phyloP scores from a whole-genome alignment of 2,113 vertebrate species.

The Marmota monax region DNA sequence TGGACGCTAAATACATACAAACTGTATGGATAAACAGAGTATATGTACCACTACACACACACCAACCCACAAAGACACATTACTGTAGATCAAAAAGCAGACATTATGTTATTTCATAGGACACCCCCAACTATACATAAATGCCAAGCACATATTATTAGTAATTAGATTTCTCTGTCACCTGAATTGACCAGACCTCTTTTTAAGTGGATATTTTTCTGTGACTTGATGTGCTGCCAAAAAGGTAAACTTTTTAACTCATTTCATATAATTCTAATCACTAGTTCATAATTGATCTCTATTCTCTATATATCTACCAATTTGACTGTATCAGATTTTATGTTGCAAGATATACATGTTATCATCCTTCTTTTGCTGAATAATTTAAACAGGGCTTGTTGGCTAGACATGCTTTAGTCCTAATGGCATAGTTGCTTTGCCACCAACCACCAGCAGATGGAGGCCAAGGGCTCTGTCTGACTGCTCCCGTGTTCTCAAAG shows the following conservation, averaged over 20 bases:
- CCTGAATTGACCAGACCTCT: not conserved
- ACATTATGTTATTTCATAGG: not conserved
- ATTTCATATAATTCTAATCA: not conserved
- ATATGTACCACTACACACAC: not conserved
- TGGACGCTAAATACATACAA: not conserved
- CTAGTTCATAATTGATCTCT: not conserved
- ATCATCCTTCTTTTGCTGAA: not conserved
- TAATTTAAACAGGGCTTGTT: not conserved
- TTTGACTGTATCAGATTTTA: not conserved
- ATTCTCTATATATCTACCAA: not conserved
- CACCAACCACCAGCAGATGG: constrained; percentile 50
- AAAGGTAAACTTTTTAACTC: not conserved
- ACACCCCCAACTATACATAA: not conserved
- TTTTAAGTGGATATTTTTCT: not conserved
- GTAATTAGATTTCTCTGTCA: not conserved
- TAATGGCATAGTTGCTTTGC: not conserved
- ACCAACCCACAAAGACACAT: not conserved
- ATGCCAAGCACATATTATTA: not conserved
- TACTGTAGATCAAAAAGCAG: not conserved
- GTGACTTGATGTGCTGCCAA: not conserved
- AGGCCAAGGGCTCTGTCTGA: not conserved
- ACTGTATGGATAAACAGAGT: not conserved
- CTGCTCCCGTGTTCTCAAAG: rapidly evolving
- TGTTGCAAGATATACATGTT: not conserved
- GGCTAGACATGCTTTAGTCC: not conserved